Conservation (phyloP, 2,797 vertebrate species). For the Hemibagrus guttatus region DNA sequence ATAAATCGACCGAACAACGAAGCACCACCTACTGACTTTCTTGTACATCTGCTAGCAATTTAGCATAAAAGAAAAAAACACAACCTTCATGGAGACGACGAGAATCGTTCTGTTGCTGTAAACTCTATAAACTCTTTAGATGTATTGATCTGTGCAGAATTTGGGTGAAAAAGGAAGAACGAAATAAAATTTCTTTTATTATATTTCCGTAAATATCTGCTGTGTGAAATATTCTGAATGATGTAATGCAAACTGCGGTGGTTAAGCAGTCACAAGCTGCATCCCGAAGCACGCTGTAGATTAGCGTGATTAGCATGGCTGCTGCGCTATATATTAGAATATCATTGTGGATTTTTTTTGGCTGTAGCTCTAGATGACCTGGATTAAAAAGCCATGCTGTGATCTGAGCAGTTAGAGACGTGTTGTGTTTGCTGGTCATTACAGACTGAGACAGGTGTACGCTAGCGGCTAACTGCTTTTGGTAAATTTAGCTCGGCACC, state of each 20-base stretch:
- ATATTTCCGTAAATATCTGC: too few relatives aligned
- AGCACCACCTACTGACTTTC: not conserved
- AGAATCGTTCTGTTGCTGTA: not conserved
- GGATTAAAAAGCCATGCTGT: not conserved
- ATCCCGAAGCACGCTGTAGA: not conserved
- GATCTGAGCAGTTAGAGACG: conserved; percentile 9
- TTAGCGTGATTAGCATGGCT: not conserved
- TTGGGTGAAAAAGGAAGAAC: not conserved
- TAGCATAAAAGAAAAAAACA: not conserved
- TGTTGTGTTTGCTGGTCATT: conserved; percentile 20
- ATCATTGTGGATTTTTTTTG: not conserved
- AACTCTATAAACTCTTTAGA: too few relatives aligned
- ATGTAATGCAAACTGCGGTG: not conserved
- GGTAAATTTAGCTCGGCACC: conserved; percentile 69
- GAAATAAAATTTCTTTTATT: not conserved
- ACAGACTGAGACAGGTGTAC: conserved; percentile 49
- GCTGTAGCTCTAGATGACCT: not conserved
- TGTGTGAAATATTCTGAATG: not conserved
- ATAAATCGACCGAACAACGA: not conserved
- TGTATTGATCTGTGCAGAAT: not conserved
- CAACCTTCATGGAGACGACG: not conserved
- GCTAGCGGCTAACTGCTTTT: conserved; percentile 7
- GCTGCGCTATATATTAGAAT: not conserved
- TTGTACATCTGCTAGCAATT: not conserved
- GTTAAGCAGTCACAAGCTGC: not conserved